Base-by-base conservation (phyloP, 53 echinoderm and acorn worm species). In the Astropecten irregularis region DNA sequence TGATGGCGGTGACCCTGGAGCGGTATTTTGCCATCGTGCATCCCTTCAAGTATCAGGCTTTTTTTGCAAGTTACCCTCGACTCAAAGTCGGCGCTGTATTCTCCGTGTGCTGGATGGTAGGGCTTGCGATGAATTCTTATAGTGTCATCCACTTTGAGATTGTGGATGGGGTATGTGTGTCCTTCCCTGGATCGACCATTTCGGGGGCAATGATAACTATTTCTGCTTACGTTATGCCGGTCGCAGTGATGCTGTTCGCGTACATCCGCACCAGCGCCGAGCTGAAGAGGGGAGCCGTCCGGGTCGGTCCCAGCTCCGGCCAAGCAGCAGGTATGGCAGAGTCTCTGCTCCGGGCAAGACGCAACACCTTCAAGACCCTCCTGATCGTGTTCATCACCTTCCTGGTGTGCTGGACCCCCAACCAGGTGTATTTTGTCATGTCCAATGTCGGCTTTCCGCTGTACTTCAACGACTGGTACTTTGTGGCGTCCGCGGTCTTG, bases 51-150 rank as follows among this genome's bases (percentile, higher is more conserved):
- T 76, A 76, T 19, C 76, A 76, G 8, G 31, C 67, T 0, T 49
- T 86, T 19, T 95, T 92, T 66, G 50, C 57, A 25, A 90, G 51
- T 36, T 83, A 86, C 9, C 81, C 76, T 21, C 83, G 85, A n/a
- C 4, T 68, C 18, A 58, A 83, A 23, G 77, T 88, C 15, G 72
- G 90, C 23, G 22, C 77, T 0, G 36, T 71, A 0, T 71, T 93
- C 27, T 56, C 25, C 13, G 11, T 31, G 5, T 76, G 57, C 8
- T 95, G 95, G 95, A 30, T 95, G 7, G 48, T 88, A 20, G 86
- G 84, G 20, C 37, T 72, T 40, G 58, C 29, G 40, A 76, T 40
- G 16, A 37, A 92, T 77, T 83, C 92, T 58, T 60, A 88, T 32
- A 22, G 48, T 1, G 48, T 85, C 19, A 35, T 56, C 7, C 31